Base-by-base conservation (phyloP, 2,888 invertebrate genomes). In the Scaptomyza caliginosa region DNA sequence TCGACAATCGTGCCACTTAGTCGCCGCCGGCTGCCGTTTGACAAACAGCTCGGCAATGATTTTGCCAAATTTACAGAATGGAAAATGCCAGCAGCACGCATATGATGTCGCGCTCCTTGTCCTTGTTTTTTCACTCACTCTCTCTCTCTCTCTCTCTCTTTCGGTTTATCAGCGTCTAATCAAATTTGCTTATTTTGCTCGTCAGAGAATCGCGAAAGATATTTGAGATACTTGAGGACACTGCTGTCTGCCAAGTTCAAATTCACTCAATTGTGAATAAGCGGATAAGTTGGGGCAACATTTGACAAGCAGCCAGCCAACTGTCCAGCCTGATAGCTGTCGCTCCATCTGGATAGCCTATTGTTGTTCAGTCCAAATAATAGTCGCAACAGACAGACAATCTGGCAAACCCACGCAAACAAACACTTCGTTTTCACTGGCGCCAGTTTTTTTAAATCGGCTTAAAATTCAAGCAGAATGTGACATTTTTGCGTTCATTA, bases 391-490 rank as follows among this genome's bases (percentile, higher is more conserved):
- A 16, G 17, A 30, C 60, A 30, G 48, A 45, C 56, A 57, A 40
- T 56, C 43, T 30, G 28, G 17, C 54, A 16, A 16, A 34, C 34
- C 16, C 8, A 34, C 34, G 8, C 34, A 32, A 13, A 13, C 6
- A 32, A 32, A 2, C 32, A 13, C 45, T 49, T 8, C 50, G 43
- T 59, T 60, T 21, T 26, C 43, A 54, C 67, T 76, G 83, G 87
- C 87, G 87, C 87, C 80, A 67, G 78, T 67, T 72, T 75, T 75
- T 75, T 86, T 67, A 76, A 86, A 86, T 81, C 82, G 85, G 85
- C 78, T 86, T 83, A 86, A 81, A 77, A 65, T 75, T 73, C 81
- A 71, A 65, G 68, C 66, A 50, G 57, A 67, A 62, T 66, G 51
- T 60, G 72, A 62, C 39, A 63, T 74, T 76, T 75, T 70, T 76